phyloP scores from a whole-genome alignment of 2,888 invertebrate species.

The Acrobasis suavella region DNA sequence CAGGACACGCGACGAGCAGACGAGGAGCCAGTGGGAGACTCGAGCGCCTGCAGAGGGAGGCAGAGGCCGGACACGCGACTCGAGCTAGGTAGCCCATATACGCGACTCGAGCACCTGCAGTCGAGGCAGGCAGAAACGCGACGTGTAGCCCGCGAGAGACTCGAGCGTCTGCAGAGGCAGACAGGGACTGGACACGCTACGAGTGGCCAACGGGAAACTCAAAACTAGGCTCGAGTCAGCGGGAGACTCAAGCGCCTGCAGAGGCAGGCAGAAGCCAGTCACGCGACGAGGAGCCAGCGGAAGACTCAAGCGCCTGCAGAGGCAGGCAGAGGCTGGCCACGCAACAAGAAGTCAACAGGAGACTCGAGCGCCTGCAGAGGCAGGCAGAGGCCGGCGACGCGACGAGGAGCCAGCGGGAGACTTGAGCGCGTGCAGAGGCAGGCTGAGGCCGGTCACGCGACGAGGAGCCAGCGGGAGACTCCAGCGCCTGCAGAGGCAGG shows the following conservation, averaged over 20 bases:
- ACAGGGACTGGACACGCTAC: not conserved
- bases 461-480: not conserved
- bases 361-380: not conserved
- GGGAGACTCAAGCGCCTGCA: not conserved
- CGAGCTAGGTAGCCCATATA: not conserved
- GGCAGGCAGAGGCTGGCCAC: not conserved
- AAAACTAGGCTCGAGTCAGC: no score
- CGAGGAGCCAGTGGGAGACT: not conserved
- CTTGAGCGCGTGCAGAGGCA: not conserved
- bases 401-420: not conserved
- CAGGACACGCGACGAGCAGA: not conserved
- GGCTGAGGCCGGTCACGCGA: not conserved
- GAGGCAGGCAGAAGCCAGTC: not conserved
- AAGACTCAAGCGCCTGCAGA: not conserved
- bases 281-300: not conserved
- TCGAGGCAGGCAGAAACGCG: not conserved
- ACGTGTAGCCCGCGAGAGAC: not conserved
- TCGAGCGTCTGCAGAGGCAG: constrained; percentile 10
- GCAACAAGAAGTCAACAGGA: not conserved
- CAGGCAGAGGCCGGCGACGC: not conserved
- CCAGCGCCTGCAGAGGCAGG: not conserved
- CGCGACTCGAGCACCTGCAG: not conserved
- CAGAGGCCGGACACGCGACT: not conserved
- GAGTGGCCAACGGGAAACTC: not conserved
- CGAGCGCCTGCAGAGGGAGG: not conserved